Conservation (phyloP, 2,113 vertebrate species). For the Falcunculus frontatus region DNA sequence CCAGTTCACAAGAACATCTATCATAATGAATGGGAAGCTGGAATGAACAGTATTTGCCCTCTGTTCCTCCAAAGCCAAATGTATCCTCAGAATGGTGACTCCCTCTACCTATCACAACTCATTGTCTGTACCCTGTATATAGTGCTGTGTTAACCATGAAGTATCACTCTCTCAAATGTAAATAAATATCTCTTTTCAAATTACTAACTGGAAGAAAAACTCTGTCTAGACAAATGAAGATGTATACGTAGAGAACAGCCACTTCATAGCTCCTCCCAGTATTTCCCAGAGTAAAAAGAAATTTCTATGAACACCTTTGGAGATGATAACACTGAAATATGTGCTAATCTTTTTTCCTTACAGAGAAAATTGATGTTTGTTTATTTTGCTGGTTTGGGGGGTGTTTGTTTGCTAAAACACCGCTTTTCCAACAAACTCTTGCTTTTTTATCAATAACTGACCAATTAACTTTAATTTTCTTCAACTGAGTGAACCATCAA, state of each 20-base stretch:
- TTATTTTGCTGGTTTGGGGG: not conserved
- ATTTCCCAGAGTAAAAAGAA: not conserved
- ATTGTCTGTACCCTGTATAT: not conserved
- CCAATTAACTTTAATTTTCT: not conserved
- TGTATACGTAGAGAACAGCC: not conserved
- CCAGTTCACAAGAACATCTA: not conserved
- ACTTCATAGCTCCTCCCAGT: not conserved
- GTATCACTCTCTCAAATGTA: not conserved
- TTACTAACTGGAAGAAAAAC: not conserved
- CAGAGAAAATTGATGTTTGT: not conserved
- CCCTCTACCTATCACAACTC: not conserved
- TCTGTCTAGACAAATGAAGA: not conserved
- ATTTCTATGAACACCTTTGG: not conserved
- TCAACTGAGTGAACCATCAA: not conserved
- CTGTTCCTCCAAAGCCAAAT: not conserved
- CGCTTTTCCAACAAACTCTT: not conserved
- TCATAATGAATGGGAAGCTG: not conserved
- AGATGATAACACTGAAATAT: not conserved
- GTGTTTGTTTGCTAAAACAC: not conserved
- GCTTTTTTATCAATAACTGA: not conserved
- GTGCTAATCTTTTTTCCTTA: not conserved
- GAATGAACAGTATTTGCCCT: not conserved
- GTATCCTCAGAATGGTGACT: not conserved
- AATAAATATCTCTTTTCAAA: not conserved
- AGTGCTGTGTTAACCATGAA: not conserved